These are phyloP conservation scores for Epizoanthus stellaris DNA, from an alignment of 92 coral and sea anemone species.

Conservation along the genomic window DNA sequence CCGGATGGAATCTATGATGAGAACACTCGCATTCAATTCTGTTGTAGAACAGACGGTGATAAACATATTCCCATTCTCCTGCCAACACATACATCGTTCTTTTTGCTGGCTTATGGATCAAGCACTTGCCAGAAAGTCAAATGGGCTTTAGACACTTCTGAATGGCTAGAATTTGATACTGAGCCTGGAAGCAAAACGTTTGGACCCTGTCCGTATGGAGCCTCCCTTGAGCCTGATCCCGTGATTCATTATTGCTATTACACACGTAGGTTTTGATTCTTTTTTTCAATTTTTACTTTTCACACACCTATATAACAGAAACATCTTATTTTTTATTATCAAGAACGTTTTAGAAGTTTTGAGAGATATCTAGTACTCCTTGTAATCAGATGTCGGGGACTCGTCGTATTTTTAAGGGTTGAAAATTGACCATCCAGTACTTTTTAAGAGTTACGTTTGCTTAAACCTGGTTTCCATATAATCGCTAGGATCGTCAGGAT, in stretches of 20 bases:
- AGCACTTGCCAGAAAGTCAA: conserved; percentile 52
- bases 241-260: conserved; percentile 36
- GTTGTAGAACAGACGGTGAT: conserved; percentile 49
- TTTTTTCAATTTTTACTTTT: no score
- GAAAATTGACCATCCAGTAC: no score
- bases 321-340: no score
- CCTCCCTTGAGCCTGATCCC: neutral
- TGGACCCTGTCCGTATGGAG: conserved; percentile 14
- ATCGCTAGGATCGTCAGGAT: no score
- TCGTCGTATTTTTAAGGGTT: no score
- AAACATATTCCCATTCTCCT: conserved; percentile 40
- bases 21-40: conserved; percentile 50
- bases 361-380: no score
- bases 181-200: neutral
- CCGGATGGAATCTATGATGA: conserved; percentile 59
- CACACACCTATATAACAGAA: no score
- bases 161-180: conserved; percentile 28
- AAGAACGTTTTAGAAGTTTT: no score
- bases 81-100: conserved; percentile 61
- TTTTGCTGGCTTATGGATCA: conserved; percentile 51
- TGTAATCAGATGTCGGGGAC: no score
- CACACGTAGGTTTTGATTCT: conserved; percentile 19
- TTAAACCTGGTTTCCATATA: no score
- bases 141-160: conserved; percentile 20
- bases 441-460: no score